Evolutionary conservation across 2,797 vertebrate species (phyloP).

Genomic region (Geotrypetes seraphini): DNA sequence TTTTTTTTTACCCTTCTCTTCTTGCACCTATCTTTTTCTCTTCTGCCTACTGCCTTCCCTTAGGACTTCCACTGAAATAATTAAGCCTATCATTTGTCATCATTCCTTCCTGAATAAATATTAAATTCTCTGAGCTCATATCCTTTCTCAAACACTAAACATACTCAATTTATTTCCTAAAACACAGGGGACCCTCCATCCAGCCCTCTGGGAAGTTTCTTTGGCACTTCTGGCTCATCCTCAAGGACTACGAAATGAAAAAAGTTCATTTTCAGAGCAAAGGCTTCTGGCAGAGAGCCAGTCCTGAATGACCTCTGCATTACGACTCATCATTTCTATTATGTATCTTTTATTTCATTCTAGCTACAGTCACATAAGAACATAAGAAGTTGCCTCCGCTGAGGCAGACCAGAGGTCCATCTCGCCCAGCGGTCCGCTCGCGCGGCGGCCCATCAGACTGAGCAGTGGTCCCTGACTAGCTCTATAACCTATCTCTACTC

Average conservation of each 20-base stretch:
- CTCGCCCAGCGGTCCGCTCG: too few species aligned
- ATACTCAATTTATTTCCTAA: not conserved
- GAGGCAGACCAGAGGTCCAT: too few species aligned
- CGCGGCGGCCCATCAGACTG: too few species aligned
- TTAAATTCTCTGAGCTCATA: slow-evolving; percentile 17
- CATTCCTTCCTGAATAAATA: slow-evolving; percentile 14
- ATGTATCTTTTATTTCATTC: too few species aligned
- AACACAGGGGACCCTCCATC: not conserved
- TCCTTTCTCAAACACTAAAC: not conserved
- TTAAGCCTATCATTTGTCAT: slow-evolving; percentile 13
- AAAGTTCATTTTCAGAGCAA: not conserved
- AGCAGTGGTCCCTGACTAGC: too few species aligned
- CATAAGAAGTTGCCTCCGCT: too few species aligned
- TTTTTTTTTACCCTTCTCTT: too few species aligned
- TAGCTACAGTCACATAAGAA: too few species aligned
- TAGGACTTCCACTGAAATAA: slow-evolving; percentile 3
- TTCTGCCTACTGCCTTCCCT: not conserved
- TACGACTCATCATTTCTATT: too few species aligned
- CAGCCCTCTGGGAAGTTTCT: too few species aligned
- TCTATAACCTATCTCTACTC: too few species aligned
- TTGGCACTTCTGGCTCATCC: not conserved
- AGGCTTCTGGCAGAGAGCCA: not conserved
- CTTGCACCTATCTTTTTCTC: too few species aligned
- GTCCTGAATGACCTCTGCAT: not conserved
- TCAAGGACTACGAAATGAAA: not conserved